A percentile compares a stretch with the other conserved stretches of the same genome.
Conservation (phyloP, 2,888 invertebrate genomes). For the Chymomyza amoena region DNA sequence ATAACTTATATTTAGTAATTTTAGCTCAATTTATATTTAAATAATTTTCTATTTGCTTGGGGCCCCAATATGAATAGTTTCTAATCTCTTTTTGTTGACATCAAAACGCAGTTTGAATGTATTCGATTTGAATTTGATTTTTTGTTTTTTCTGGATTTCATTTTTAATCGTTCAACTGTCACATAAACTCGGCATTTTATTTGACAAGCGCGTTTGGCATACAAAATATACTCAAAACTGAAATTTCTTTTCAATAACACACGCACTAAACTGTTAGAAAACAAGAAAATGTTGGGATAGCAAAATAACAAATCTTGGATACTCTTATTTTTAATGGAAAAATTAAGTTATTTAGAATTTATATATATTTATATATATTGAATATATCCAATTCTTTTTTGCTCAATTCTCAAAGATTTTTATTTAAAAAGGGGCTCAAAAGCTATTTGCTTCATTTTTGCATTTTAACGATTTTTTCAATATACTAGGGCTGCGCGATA, state of each 20-base stretch:
- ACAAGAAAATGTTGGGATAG: not conserved
- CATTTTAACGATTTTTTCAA: too few species aligned
- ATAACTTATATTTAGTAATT: slow-evolving; percentile 68
- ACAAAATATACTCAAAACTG: slow-evolving; percentile 37
- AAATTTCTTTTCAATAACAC: slow-evolving; percentile 64
- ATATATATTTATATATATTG: too few species aligned
- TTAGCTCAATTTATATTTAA: slow-evolving; percentile 67
- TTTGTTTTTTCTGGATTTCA: slow-evolving; percentile 12
- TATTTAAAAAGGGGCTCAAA: too few species aligned
- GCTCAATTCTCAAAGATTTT: too few species aligned
- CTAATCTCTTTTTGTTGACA: slow-evolving; percentile 66
- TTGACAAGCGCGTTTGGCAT: slow-evolving; percentile 70
- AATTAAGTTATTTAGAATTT: too few species aligned
- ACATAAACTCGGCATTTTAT: slow-evolving; percentile 70
- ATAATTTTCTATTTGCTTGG: slow-evolving; percentile 49
- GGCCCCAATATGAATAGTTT: slow-evolving; percentile 43
- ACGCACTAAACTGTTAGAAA: slow-evolving; percentile 24
- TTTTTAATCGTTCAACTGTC: slow-evolving; percentile 70
- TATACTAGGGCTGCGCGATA: too few species aligned
- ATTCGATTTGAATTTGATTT: not conserved
- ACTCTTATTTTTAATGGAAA: not conserved
- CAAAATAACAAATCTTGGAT: not conserved
- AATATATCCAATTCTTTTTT: too few species aligned
- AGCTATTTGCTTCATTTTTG: too few species aligned
- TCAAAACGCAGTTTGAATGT: slow-evolving; percentile 62